Base-by-base conservation (phyloP, 2,797 vertebrate species). In the Coranthus polyacanthus region DNA sequence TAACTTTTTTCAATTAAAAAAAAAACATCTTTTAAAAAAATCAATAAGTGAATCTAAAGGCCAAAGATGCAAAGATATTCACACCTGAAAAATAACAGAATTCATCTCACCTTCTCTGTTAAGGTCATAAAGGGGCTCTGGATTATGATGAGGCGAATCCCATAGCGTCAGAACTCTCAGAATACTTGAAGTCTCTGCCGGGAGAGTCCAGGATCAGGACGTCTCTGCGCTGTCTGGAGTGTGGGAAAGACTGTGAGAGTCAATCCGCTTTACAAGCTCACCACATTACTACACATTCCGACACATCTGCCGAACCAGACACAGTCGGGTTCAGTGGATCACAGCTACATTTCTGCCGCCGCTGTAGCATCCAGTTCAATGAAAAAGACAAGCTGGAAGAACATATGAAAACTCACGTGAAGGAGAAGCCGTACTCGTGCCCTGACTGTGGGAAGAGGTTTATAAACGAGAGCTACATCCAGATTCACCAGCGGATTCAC, bases 381-480 rank as follows among this genome's bases (percentile, higher is more conserved):
- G 81, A 88, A 1, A 86, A 78, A 29, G 72, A 72, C 6, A 81
- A 88, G 69, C 65, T 92, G 63, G 88, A 90, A 4, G 85, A 86
- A 7, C 91, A 92, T 29, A 84, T 88, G 85, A 85, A 86, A 52
- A 84, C 57, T 4, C 91, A 92, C 38, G 11, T 87, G 11, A 90
- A 90, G 53, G 87, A 89, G 55, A 92, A 90, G 51, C 91, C 78
- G 46, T 91, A 85, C 65, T 78, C 91, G 0, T 92, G 91, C 56
- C 90, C 90, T 0, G 91, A 92, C 82, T 92, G 91, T 0, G 91
- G 91, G 18, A 91, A 91, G 71, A 88, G 16, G 61, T 92, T 92
- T 78, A 90, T 91, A 72, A 91, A 88, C 0, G 84, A 92, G 50
- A 87, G 82, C 67, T 91, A 91, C 72, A 84, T 92, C 7, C 85